Percentiles rank a stretch among this genome's conserved stretches.
Evolutionary conservation across 1,140 invertebrate species (phyloP).

Genomic region (Drosophila punjabiensis): DNA sequence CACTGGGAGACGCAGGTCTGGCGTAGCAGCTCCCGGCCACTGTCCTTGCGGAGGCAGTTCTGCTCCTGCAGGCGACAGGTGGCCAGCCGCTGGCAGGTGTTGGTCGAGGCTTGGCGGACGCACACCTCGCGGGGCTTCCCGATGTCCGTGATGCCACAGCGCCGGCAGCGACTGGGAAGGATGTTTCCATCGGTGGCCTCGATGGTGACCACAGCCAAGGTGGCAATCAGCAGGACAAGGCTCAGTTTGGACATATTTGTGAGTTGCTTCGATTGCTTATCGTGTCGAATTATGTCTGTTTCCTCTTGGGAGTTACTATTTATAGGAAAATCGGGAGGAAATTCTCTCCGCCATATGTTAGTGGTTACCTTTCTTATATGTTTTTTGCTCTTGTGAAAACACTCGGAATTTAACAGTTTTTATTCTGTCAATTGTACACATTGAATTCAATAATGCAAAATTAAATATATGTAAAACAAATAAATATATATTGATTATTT

Average conservation of each 20-base stretch:
- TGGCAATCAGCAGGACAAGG: slow-evolving; percentile 30
- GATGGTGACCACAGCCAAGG: slow-evolving; percentile 25
- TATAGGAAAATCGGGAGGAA: not conserved
- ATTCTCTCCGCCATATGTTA: not conserved
- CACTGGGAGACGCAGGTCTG: slow-evolving; percentile 23
- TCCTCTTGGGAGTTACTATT: not conserved
- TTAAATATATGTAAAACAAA: not conserved
- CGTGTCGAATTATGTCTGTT: not conserved
- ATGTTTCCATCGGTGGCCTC: slow-evolving; percentile 21
- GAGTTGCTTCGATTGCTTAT: not conserved
- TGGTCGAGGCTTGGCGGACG: slow-evolving; percentile 31
- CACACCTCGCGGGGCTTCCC: slow-evolving; percentile 26
- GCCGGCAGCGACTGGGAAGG: slow-evolving; percentile 8
- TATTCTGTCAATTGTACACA: not conserved
- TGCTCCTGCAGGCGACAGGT: slow-evolving; percentile 51
- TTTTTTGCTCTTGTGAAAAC: not conserved
- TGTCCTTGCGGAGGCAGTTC: slow-evolving; percentile 48
- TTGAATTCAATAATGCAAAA: not conserved
- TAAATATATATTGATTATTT: not conserved
- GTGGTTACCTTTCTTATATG: not conserved
- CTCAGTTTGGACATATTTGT: slow-evolving; percentile 53
- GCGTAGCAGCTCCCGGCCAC: slow-evolving; percentile 18
- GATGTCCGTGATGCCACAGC: slow-evolving; percentile 37
- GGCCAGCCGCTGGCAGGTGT: slow-evolving; percentile 48
- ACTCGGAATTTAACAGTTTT: not conserved